Conservation (phyloP, 2,888 invertebrate species). For the Mimumesa dahlbomi region DNA sequence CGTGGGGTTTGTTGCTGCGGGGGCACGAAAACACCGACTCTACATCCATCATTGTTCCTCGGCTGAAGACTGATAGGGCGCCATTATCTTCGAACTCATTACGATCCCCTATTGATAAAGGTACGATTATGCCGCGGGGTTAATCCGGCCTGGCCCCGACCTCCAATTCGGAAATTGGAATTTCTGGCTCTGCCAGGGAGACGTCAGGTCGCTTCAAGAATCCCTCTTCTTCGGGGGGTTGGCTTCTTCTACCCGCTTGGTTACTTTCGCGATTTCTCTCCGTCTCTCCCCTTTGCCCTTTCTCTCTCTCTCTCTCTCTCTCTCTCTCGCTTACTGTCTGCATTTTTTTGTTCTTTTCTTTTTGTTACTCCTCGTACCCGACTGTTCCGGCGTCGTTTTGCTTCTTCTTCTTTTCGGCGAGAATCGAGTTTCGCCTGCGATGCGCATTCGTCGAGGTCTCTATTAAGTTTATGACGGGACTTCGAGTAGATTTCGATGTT, state of each 20-base stretch:
- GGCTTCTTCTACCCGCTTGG: not conserved
- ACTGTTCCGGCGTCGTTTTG: too few relatives aligned
- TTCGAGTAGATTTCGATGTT: constrained; percentile 65
- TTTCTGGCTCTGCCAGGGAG: constrained; percentile 73
- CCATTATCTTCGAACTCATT: constrained; percentile 79
- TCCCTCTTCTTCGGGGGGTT: constrained; percentile 19
- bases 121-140: constrained; percentile 73
- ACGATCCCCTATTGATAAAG: constrained; percentile 80
- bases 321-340: constrained; percentile 2
- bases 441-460: constrained; percentile 43
- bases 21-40: constrained; percentile 72
- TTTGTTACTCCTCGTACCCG: not conserved
- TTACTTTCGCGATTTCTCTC: constrained; percentile 44
- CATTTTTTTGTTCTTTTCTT: not conserved
- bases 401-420: constrained; percentile 33
- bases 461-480: constrained; percentile 61
- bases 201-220: constrained; percentile 71
- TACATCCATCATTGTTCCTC: constrained; percentile 79
- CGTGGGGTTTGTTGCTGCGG: constrained; percentile 49
- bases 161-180: constrained; percentile 77
- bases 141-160: constrained; percentile 60
- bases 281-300: constrained; percentile 6
- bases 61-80: constrained; percentile 77
- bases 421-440: constrained; percentile 50
- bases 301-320: not conserved